These are phyloP conservation scores for Otus sunia DNA, from an alignment of 2,113 vertebrate genomes.

Conservation along the genomic window DNA sequence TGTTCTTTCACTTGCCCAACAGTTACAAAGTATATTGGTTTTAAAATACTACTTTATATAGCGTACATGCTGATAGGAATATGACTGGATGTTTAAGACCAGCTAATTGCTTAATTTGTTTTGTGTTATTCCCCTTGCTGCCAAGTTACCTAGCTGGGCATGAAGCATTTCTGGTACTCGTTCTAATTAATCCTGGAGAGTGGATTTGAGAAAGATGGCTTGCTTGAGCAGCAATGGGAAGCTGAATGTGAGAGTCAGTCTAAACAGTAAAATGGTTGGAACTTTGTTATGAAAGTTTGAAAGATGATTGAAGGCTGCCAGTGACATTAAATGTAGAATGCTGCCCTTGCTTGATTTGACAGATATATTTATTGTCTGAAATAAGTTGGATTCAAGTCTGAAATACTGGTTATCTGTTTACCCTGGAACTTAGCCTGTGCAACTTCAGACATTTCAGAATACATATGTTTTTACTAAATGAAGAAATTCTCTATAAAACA, in stretches of 20 bases:
- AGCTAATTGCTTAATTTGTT: neutral
- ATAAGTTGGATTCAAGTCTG: neutral
- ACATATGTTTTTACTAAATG: neutral
- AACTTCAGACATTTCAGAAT: neutral
- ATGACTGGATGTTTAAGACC: neutral
- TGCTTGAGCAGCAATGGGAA: neutral
- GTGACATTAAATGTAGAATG: neutral
- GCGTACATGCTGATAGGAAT: fast-evolving
- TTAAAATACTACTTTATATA: neutral
- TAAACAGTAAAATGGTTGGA: neutral
- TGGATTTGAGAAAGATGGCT: neutral
- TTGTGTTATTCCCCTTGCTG: neutral
- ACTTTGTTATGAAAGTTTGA: neutral
- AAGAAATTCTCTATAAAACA: neutral
- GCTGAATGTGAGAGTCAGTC: neutral
- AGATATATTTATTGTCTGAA: neutral
- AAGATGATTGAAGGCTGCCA: neutral
- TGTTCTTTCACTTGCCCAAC: neutral
- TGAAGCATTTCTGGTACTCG: neutral
- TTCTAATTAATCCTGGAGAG: neutral
- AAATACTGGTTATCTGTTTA: neutral
- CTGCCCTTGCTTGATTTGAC: neutral
- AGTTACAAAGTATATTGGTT: neutral
- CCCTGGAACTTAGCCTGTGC: neutral
- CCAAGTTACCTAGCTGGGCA: neutral